Base-by-base conservation (phyloP, 1,140 invertebrate genomes). In the Prorops nasuta region DNA sequence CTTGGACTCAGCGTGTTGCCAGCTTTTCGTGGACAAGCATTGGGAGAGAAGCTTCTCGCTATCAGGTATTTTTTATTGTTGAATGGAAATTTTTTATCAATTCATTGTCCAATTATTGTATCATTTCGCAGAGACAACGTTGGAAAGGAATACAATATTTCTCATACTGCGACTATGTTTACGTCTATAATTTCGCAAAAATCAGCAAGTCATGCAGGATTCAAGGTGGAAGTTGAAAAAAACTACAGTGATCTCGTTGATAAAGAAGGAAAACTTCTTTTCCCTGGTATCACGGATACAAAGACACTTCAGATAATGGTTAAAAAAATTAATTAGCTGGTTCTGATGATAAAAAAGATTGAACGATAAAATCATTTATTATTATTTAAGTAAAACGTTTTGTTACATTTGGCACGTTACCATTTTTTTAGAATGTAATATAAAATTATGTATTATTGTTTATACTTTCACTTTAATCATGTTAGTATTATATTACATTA, bases 1-100 rank as follows among this genome's bases (percentile, higher is more conserved):
- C 36, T 66, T 14, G 71, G 72, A 0, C 54, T 76, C 15, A 60
- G 61, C 6, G 70, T 76, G 7, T 7, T 60, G n/a, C 62, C 66
- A 0, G 15, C n/a, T 15, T 72, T 59, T 24, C 60, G 71, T n/a
- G 70, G 71, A 3, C 61, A 71, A 19, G 58, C 62, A 31, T 42
- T 76, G 19, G 71, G 69, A 18, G 39, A 28, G 3, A 41, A 62
- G 20, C 36, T 74, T 51, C 51, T 73, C 9, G 34, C 45, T 46
- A 39, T 56, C 10, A 63, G 72, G 72, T 74, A 48, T 28, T 3
- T 2, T 18, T 1, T 7, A 17, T 20, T 38, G 9, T 20, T 22
- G 14, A 3, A 41, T 19, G 21, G 16, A 21, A 21, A 4, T 28
- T 10, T 28, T 10, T 28, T 28, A 28, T 28, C 4, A 4, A 6